phyloP scores from a whole-genome alignment of 2,888 invertebrate species.

The Xestoiulus laeticollis region DNA sequence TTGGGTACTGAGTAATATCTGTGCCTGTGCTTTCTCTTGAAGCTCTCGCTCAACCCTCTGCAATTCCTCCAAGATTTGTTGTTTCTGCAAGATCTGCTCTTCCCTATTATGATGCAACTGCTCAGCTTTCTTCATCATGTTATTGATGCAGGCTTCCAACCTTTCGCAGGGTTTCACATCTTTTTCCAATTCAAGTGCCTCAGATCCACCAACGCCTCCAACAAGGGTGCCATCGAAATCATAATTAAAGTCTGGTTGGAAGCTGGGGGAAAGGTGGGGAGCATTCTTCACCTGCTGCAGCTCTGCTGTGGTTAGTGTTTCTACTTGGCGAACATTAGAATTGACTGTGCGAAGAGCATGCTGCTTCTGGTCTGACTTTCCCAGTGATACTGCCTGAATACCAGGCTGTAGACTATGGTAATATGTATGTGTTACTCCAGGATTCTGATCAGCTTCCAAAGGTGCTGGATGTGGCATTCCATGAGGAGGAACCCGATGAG shows the following conservation, averaged over 20 bases:
- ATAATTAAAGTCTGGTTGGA: conserved; percentile 54
- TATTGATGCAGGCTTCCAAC: conserved; percentile 64
- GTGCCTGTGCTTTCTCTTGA: conserved; percentile 65
- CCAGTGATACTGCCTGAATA: conserved; percentile 31
- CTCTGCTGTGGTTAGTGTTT: conserved; percentile 54
- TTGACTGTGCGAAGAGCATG: neutral
- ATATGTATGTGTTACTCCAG: conserved; percentile 50
- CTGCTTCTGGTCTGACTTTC: conserved; percentile 47
- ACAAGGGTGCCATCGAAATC: conserved; percentile 54
- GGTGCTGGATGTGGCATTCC: conserved; percentile 57
- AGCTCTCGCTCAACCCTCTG: conserved; percentile 76
- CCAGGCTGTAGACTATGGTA: conserved; percentile 51
- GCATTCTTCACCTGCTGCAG: conserved; percentile 55
- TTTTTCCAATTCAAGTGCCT: conserved; percentile 53
- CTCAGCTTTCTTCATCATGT: conserved; percentile 64
- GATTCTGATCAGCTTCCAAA: conserved; percentile 56
- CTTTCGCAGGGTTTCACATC: conserved; percentile 62
- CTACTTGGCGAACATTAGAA: conserved; percentile 38
- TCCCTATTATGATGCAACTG: conserved; percentile 62
- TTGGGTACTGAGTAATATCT: conserved; percentile 59
- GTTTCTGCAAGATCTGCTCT: conserved; percentile 74
- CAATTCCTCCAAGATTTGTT: conserved; percentile 76
- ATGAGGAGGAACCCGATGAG: conserved; percentile 59
- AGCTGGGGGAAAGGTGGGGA: conserved; percentile 49
- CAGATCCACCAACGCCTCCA: conserved; percentile 49